Percentiles rank a stretch among this genome's conserved stretches.
Conservation (phyloP, 2,888 invertebrate genomes). For the Temnothorax unifasciatus region DNA sequence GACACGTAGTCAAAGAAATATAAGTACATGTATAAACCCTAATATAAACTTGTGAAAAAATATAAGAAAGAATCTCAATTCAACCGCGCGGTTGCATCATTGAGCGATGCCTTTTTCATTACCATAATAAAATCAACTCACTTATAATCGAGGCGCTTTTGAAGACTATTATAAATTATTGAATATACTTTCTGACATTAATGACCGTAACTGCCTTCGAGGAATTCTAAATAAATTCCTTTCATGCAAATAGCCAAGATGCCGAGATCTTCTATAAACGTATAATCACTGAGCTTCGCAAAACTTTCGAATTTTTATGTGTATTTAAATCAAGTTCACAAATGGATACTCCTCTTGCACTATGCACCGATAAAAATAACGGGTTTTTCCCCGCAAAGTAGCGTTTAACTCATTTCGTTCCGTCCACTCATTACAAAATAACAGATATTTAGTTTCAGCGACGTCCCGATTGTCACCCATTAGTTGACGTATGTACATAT, state of each 20-base stretch:
- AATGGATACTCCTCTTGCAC: not conserved
- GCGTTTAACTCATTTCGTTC: not conserved
- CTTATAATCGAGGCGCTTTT: not conserved
- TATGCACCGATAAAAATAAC: not conserved
- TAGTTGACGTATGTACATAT: not conserved
- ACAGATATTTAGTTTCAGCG: slow-evolving; percentile 12
- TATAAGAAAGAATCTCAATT: not conserved
- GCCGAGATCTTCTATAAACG: not conserved
- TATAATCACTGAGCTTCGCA: not conserved
- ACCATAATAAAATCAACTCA: not conserved
- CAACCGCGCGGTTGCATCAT: not conserved
- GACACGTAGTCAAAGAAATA: not conserved
- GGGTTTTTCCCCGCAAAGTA: not conserved
- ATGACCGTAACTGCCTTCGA: not conserved
- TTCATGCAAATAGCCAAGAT: not conserved
- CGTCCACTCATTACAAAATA: slow-evolving; percentile 7
- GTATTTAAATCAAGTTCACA: not conserved
- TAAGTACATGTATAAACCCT: not conserved
- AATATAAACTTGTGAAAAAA: not conserved
- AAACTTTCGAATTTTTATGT: not conserved
- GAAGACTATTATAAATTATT: not conserved
- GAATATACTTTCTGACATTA: not conserved
- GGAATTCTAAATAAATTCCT: not conserved
- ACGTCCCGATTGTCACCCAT: not conserved
- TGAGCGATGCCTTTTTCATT: not conserved